Percentiles rank a stretch among this genome's conserved stretches.
These are phyloP conservation scores for Panagrolaimus sp. DNA, from an alignment of 1,140 invertebrate genomes.

Conservation along the genomic window DNA sequence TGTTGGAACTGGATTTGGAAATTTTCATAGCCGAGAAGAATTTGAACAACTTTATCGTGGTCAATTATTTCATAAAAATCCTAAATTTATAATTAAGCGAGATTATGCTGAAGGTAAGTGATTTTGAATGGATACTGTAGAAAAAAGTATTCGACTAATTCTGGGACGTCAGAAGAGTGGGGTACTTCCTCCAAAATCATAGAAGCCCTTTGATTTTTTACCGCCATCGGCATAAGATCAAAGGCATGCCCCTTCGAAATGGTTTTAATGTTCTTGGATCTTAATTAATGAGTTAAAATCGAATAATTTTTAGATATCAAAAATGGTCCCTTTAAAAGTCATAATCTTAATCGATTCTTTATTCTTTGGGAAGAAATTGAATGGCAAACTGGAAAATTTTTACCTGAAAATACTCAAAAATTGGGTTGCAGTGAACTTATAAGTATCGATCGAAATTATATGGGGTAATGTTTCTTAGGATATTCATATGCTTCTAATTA, in stretches of 20 bases:
- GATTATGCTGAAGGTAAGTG: neutral
- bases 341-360: neutral
- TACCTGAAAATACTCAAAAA: neutral
- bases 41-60: no score
- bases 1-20: no score
- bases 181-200: no score
- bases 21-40: no score
- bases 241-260: no score
- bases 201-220: no score
- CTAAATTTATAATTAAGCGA: neutral
- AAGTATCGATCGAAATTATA: neutral
- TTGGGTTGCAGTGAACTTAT: neutral
- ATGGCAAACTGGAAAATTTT: conserved; percentile 1
- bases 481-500: neutral
- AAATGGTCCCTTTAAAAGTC: neutral
- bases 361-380: neutral
- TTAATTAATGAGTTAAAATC: no score
- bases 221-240: no score
- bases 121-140: no score
- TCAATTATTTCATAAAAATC: neutral
- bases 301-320: neutral
- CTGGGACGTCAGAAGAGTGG: no score
- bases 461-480: neutral
- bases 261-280: no score
- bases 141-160: no score